Evolutionary conservation across 2,113 vertebrate species (phyloP).

Genomic region (Mystacornis crossleyi): DNA sequence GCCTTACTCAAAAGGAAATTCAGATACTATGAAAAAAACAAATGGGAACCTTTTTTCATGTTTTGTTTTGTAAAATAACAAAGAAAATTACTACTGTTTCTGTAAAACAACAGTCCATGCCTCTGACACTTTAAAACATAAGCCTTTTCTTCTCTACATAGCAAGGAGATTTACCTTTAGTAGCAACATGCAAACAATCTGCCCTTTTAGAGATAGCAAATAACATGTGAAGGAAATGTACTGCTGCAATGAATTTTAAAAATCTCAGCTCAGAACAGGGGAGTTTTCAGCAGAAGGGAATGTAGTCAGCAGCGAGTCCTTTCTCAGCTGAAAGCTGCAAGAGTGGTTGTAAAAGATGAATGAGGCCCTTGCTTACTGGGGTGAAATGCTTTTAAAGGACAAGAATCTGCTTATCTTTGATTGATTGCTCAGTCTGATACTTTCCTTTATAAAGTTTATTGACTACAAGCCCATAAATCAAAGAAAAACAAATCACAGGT

Average conservation of each 20-base stretch:
- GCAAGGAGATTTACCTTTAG: neutral
- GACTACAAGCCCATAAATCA: slow-evolving; percentile 85
- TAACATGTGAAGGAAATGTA: slow-evolving; percentile 4
- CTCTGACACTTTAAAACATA: slow-evolving; percentile 13
- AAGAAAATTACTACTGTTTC: slow-evolving; percentile 37
- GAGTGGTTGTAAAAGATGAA: slow-evolving; percentile 76
- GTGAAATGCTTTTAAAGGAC: slow-evolving; percentile 82
- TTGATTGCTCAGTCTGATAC: slow-evolving; percentile 81
- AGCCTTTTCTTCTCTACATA: neutral
- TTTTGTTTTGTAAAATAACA: slow-evolving; percentile 49
- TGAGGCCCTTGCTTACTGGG: slow-evolving; percentile 75
- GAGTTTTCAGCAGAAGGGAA: slow-evolving; percentile 50
- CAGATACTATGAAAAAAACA: slow-evolving; percentile 66
- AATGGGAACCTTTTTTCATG: slow-evolving; percentile 30
- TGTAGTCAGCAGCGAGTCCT: slow-evolving; percentile 30
- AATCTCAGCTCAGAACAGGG: slow-evolving; percentile 26
- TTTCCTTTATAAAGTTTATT: slow-evolving; percentile 84
- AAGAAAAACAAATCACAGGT: slow-evolving; percentile 83
- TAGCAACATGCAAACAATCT: slow-evolving; percentile 19
- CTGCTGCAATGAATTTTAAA: slow-evolving; percentile 51
- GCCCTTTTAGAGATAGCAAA: slow-evolving; percentile 49
- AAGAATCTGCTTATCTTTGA: slow-evolving; percentile 85
- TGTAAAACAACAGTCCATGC: neutral
- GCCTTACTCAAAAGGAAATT: slow-evolving; percentile 67
- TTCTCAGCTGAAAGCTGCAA: slow-evolving; percentile 66